Percentiles rank a stretch among this genome's conserved stretches.
These are phyloP conservation scores for Cossypha niveicapilla DNA, from an alignment of 2,797 vertebrate genomes.

Conservation along the genomic window DNA sequence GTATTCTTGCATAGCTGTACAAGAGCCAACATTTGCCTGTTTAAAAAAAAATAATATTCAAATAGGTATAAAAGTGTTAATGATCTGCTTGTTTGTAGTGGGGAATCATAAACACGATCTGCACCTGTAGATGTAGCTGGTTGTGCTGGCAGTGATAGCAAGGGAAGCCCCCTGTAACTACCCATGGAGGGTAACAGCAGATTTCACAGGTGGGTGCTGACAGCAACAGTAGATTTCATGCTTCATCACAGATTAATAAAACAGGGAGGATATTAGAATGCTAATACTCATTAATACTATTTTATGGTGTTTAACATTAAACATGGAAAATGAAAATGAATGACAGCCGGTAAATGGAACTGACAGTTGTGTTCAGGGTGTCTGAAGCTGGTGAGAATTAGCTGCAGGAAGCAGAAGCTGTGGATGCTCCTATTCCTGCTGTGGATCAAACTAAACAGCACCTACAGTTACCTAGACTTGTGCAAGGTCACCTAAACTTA, in stretches of 20 bases:
- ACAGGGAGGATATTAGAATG: conserved; percentile 48
- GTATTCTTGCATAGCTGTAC: background rate
- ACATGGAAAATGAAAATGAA: conserved; percentile 62
- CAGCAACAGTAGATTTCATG: conserved; percentile 40
- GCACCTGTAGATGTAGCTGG: conserved; percentile 8
- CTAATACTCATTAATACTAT: conserved; percentile 63
- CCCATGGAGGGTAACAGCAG: background rate
- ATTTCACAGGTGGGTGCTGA: conserved; percentile 54
- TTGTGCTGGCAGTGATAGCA: background rate
- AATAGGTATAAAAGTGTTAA: background rate
- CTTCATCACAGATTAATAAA: conserved; percentile 59
- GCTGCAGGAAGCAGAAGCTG: background rate
- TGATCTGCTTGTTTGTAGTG: background rate
- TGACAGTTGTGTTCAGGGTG: conserved; percentile 45
- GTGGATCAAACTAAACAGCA: background rate
- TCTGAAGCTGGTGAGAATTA: background rate
- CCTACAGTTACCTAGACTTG: background rate
- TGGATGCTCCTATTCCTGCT: background rate
- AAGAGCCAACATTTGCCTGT: background rate
- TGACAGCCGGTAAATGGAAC: conserved; percentile 58
- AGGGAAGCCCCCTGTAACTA: background rate
- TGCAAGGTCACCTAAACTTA: background rate
- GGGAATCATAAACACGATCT: background rate
- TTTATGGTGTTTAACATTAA: conserved; percentile 68
- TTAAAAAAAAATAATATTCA: background rate